Conservation (phyloP, 2,797 vertebrate species). For the Cyclopterus lumpus region DNA sequence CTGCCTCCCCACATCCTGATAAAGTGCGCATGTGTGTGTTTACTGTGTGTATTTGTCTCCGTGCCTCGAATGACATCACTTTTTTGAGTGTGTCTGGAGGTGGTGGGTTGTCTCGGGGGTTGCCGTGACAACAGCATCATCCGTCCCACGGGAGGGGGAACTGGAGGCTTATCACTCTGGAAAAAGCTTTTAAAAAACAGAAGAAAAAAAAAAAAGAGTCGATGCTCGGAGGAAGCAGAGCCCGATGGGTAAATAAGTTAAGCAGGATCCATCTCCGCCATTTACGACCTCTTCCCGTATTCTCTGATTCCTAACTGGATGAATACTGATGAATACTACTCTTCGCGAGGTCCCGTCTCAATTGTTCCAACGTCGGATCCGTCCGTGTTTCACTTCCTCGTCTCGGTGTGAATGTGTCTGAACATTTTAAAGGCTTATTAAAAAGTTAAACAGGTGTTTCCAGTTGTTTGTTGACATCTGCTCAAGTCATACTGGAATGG, state of each 20-base stretch:
- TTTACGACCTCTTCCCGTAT: constrained; percentile 80
- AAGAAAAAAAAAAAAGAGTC: constrained; percentile 27
- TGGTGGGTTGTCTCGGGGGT: constrained; percentile 39
- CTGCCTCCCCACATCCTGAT: constrained; percentile 82
- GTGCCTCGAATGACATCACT: constrained; percentile 69
- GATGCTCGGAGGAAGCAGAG: constrained; percentile 71
- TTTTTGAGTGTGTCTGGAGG: constrained; percentile 41
- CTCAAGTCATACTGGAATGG: neutral
- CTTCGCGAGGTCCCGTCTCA: constrained; percentile 27
- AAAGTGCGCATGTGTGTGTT: constrained; percentile 71
- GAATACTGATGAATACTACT: constrained; percentile 42
- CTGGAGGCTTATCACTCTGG: constrained; percentile 71
- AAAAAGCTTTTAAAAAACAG: constrained; percentile 78
- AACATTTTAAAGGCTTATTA: neutral
- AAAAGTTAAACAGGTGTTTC: neutral
- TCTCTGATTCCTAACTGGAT: constrained; percentile 57
- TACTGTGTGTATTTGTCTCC: constrained; percentile 41
- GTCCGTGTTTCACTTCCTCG: neutral
- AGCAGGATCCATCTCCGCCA: constrained; percentile 66
- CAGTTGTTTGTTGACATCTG: neutral
- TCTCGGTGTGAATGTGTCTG: neutral
- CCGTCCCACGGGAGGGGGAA: constrained; percentile 53
- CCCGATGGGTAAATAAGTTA: constrained; percentile 81
- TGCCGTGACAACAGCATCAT: constrained; percentile 74
- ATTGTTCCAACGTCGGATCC: neutral